These are phyloP conservation scores for Neodon shergylaensis DNA, from an alignment of 2,113 vertebrate species.

Conservation along the genomic window DNA sequence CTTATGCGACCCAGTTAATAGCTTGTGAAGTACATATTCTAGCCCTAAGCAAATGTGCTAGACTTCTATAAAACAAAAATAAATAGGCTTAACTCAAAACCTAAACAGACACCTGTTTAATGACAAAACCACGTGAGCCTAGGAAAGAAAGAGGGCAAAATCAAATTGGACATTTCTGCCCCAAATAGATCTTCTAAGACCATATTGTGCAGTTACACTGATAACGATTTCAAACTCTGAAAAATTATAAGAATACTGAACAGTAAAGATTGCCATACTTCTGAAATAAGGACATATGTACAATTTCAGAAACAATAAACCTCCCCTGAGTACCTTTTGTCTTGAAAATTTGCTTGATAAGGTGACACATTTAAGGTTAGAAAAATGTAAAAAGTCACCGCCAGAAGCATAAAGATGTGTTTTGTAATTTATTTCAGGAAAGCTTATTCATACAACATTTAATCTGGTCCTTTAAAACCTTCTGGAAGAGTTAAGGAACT, in stretches of 20 bases:
- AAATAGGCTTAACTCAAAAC: background rate
- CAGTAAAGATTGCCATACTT: background rate
- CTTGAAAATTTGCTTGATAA: background rate
- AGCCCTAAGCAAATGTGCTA: background rate
- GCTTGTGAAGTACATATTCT: background rate
- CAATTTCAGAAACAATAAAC: background rate
- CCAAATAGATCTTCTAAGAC: background rate
- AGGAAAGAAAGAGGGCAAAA: background rate
- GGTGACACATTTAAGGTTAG: background rate
- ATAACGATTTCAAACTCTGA: constrained; percentile 10
- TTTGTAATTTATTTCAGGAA: background rate
- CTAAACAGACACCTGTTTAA: background rate
- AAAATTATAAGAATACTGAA: background rate
- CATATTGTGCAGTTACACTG: background rate
- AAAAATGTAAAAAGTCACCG: background rate
- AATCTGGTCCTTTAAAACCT: background rate
- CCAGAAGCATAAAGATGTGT: background rate
- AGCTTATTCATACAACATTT: background rate
- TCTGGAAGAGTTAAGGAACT: background rate
- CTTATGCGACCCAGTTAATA: background rate
- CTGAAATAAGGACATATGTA: background rate
- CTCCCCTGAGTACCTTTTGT: background rate
- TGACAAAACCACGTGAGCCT: background rate
- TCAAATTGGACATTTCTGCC: background rate
- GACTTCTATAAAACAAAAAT: background rate